phyloP scores from a whole-genome alignment of 2,888 invertebrate species.

The Eledona agricola region DNA sequence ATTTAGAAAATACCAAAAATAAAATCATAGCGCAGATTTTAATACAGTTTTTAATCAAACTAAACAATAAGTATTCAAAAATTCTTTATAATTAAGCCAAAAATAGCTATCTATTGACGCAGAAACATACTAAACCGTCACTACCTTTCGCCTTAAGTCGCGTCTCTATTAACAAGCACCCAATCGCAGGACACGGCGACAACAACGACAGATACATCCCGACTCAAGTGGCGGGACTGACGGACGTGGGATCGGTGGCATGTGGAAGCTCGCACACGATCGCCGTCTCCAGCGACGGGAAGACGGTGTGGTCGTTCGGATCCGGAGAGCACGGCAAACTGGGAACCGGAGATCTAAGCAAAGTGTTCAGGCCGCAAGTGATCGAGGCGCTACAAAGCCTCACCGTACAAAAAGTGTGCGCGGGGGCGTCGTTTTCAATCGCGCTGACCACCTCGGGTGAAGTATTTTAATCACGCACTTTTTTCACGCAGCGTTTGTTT shows the following conservation, averaged over 20 bases:
- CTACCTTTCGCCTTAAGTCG: too few relatives aligned
- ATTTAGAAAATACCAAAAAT: too few relatives aligned
- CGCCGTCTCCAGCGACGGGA: conserved; percentile 65
- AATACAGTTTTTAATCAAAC: too few relatives aligned
- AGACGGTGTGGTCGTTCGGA: conserved; percentile 69
- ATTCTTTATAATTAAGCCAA: too few relatives aligned
- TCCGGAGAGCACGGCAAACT: conserved; percentile 68
- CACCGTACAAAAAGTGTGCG: conserved; percentile 67
- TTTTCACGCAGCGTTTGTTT: too few relatives aligned
- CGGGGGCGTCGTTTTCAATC: conserved; percentile 66
- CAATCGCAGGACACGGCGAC: too few relatives aligned
- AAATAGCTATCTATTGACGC: too few relatives aligned
- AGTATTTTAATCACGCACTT: conserved; percentile 46
- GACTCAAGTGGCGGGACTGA: conserved; percentile 67
- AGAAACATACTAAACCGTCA: too few relatives aligned
- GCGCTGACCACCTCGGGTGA: conserved; percentile 65
- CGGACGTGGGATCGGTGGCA: conserved; percentile 67
- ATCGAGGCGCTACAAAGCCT: conserved; percentile 68
- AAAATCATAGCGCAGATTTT: too few relatives aligned
- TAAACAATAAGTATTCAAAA: too few relatives aligned
- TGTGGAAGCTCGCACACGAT: conserved; percentile 68
- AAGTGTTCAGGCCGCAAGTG: conserved; percentile 67
- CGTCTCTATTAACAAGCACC: too few relatives aligned
- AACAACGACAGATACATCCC: conserved; percentile 67
- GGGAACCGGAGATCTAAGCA: conserved; percentile 60